Evolutionary conservation across 2,888 invertebrate genomes (phyloP).

Genomic region (Tryphoninae sp.): DNA sequence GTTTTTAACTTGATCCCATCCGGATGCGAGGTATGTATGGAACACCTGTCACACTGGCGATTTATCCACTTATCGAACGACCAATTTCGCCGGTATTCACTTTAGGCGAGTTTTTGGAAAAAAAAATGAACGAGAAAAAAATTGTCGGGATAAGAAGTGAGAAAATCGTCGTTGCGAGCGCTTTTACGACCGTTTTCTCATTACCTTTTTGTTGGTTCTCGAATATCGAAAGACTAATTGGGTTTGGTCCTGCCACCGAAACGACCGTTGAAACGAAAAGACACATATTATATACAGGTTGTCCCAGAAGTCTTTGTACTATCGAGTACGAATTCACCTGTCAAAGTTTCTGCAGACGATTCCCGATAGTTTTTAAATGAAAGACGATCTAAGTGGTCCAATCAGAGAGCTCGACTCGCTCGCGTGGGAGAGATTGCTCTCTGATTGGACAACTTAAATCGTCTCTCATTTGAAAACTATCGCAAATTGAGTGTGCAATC

Average conservation of each 20-base stretch:
- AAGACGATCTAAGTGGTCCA: no score
- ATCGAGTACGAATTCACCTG: background rate
- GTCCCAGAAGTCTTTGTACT: no score
- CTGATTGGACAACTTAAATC: no score
- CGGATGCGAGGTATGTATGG: background rate
- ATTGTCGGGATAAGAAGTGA: conserved; percentile 17
- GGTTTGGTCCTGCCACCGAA: background rate
- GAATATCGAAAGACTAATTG: background rate
- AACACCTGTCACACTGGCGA: background rate
- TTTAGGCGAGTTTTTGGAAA: conserved; percentile 32
- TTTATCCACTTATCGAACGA: no score
- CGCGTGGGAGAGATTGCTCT: no score
- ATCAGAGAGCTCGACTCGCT: no score
- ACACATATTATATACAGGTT: background rate
- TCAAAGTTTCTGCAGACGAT: no score
- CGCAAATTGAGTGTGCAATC: no score
- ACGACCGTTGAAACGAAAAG: background rate
- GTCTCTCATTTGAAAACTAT: no score
- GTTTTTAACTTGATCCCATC: no score
- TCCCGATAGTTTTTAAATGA: no score
- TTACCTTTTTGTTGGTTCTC: background rate
- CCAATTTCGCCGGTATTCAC: background rate
- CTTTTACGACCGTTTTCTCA: background rate
- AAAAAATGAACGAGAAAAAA: background rate
- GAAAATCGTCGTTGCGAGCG: conserved; percentile 35